Conservation (phyloP, 2,113 vertebrate genomes). For the Chaetorhynchus papuensis region DNA sequence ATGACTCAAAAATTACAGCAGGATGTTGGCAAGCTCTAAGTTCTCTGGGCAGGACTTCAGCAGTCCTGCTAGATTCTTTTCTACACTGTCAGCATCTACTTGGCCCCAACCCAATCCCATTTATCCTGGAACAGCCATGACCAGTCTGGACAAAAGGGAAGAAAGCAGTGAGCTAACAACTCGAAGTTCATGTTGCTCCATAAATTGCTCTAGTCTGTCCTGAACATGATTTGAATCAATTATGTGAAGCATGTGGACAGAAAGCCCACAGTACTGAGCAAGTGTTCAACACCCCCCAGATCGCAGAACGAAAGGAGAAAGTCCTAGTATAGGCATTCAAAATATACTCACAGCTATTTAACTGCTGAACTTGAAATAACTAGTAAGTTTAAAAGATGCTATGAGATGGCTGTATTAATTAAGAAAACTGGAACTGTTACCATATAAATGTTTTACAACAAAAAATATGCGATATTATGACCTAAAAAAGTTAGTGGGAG, state of each 20-base stretch:
- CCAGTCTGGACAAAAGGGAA: neutral
- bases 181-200: neutral
- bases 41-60: neutral
- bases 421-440: neutral
- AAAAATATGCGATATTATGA: neutral
- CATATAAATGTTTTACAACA: neutral
- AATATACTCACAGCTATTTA: neutral
- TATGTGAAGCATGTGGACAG: neutral
- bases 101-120: neutral
- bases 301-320: neutral
- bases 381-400: neutral
- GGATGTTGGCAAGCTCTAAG: neutral
- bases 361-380: neutral
- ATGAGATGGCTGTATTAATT: neutral
- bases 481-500: neutral
- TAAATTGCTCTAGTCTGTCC: neutral
- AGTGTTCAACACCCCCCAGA: neutral
- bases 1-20: slow-evolving; percentile 9
- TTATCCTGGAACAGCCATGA: neutral
- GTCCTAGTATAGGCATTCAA: neutral
- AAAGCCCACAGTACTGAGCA: neutral
- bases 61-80: neutral
- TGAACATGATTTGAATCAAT: neutral
- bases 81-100: neutral
- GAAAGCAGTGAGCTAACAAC: neutral